Base-by-base conservation (phyloP, 2,797 vertebrate genomes). In the Discoglossus pictus region DNA sequence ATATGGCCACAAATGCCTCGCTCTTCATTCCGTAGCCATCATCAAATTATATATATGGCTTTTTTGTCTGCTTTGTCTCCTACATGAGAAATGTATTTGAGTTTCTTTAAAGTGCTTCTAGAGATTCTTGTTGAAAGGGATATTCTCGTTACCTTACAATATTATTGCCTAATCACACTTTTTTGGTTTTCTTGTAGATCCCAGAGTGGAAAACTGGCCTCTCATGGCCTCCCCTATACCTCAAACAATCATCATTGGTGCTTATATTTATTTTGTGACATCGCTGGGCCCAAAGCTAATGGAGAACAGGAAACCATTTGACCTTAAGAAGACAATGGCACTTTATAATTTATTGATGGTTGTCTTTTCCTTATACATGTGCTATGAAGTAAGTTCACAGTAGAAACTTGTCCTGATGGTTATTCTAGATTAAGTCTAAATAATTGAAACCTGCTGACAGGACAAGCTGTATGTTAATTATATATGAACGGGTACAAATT, bases 281-380 rank as follows among this genome's bases (percentile, higher is more conserved):
- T 93, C 87, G 0, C 78, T 98, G 78, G 97, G 97, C 48, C 97
- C 97, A 27, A 90, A 86, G 73, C 61, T 99, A 21, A 99, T 99
- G 97, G 93, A 98, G 83, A 97, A 95, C 80, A 91, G 92, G 79
- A 98, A 98, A 60, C 91, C 92, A 5, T 95, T 95, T 70, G 91
- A 95, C 76, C 88, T 99, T 54, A 95, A 89, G 81, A 86, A 87
- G 65, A 77, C 86, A 61, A 94, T 99, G 80, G 79, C 88, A 0
- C 59, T 89, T 16, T 99, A 99, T 83, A 99, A 99, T 85, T 95
- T 97, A 64, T 25, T 81, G 1, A 81, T 99, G 75, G 97, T 98
- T 68, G 83, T 80, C 1, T 92, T 95, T 46, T 99, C 97, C 3
- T n/a, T 97, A 43, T 98, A 98, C 85, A 91, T 99, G 93, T 88